Evolutionary conservation across 2,113 vertebrate genomes (phyloP), one percentile per base, ranked within the genome.

Genomic region (Aviceda subcristata): DNA sequence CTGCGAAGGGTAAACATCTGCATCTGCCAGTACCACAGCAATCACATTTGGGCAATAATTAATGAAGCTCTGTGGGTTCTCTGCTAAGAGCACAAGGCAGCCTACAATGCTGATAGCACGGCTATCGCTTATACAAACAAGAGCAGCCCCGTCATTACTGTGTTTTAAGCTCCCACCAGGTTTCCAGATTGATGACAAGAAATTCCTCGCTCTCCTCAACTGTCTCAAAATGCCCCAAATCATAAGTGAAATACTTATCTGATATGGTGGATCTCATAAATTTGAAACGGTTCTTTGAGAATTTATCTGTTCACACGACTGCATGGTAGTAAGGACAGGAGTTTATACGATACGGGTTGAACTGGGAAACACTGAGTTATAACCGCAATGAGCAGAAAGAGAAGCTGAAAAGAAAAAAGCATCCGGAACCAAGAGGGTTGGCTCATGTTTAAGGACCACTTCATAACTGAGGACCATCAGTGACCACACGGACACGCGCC

Each of bases 151-250:
- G 2, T 43, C 50, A 77, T n/a, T 53, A 32, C 29, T n/a, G 5
- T 11, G 7, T 59, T 67, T 77, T 82, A 90, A 79, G 34, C 7
- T 79, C 19, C 16, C 7, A 50, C 7, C 23, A 77, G 12, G 29
- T 59, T 73, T 90, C 27, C 26, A 55, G 11, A 72, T 30, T 0
- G 0, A 21, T 75, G 43, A 59, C 6, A 0, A 39, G 11, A 79
- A 66, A 66, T 45, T 39, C 41, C 29, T 67, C 9, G 19, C 36
- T 21, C 24, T 81, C 10, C 23, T 64, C 63, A 45, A 13, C 15
- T 57, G n/a, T 30, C 24, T 75, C 14, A 15, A 85, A 94, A 75
- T 16, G 18, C 21, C 32, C 45, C 30, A 86, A 87, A 62, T 29
- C 0, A 0, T 48, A 62, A 81, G 3, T 34, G 27, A 67, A 81